These are phyloP conservation scores for Axinella damicornis DNA, from an alignment of 37 sponge, comb jelly and placozoan species.

Conservation along the genomic window DNA sequence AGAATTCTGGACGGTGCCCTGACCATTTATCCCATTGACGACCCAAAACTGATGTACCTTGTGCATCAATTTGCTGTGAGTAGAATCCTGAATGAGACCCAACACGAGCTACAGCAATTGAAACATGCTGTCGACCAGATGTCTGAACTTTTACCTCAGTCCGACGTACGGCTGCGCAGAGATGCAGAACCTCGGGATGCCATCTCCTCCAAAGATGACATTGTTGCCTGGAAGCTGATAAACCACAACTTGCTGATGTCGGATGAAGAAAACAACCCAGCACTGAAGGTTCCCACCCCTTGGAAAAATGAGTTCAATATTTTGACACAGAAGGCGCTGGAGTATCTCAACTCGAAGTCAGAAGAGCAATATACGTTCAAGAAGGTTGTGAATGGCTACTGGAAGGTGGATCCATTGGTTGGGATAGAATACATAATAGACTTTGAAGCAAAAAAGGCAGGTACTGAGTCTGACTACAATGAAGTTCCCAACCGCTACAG, in stretches of 20 bases:
- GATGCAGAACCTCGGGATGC: neutral
- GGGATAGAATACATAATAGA: slow-evolving; percentile 52
- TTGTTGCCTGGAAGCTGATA: slow-evolving; percentile 44
- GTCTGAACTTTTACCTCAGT: slow-evolving; percentile 35
- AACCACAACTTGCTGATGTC: slow-evolving; percentile 28
- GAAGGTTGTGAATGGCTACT: slow-evolving; percentile 38
- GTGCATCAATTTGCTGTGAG: slow-evolving; percentile 22
- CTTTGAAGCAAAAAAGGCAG: slow-evolving; percentile 30
- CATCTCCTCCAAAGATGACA: slow-evolving; percentile 1
- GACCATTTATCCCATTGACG: slow-evolving; percentile 5
- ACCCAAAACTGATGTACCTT: slow-evolving; percentile 31
- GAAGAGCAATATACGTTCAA: slow-evolving; percentile 20
- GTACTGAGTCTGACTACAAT: neutral
- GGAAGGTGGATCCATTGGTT: slow-evolving; percentile 22
- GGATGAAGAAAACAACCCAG: slow-evolving; percentile 4
- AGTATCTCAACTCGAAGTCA: slow-evolving; percentile 17
- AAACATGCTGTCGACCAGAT: slow-evolving; percentile 17
- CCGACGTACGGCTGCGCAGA: neutral
- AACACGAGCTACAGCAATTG: slow-evolving; percentile 3
- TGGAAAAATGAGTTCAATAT: slow-evolving; percentile 23
- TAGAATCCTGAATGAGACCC: slow-evolving; percentile 26
- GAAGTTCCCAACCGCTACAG: neutral
- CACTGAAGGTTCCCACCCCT: neutral
- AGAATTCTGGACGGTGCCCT: slow-evolving; percentile 10
- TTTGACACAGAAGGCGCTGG: slow-evolving; percentile 20